phyloP scores from a whole-genome alignment of 2,888 invertebrate species.

The Archips crataeganus region DNA sequence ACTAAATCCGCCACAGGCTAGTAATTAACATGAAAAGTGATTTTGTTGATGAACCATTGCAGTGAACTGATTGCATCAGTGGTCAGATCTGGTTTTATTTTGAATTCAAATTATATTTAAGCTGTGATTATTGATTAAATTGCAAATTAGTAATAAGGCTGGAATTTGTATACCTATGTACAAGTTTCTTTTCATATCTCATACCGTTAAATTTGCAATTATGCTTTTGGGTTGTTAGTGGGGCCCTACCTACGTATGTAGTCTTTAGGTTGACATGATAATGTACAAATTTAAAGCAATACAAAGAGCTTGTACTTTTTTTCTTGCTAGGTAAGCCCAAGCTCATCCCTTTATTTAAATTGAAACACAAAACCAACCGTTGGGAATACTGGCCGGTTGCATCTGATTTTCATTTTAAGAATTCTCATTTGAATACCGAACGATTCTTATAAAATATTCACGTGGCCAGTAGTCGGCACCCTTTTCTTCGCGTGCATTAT shows the following conservation, averaged over 20 bases:
- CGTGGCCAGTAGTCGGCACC: slow-evolving; percentile 22
- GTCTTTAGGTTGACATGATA: not conserved
- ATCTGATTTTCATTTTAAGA: slow-evolving; percentile 15
- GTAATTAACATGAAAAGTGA: not conserved
- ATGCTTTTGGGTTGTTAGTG: no score
- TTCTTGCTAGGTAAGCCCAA: not conserved
- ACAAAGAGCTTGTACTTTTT: not conserved
- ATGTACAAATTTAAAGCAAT: not conserved
- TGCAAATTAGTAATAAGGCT: not conserved
- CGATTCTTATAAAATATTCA: slow-evolving; percentile 25
- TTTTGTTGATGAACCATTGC: slow-evolving; percentile 1
- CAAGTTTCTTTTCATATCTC: no score
- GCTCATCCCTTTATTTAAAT: slow-evolving; percentile 11
- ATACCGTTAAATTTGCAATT: no score
- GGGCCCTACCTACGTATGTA: no score
- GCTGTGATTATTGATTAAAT: not conserved
- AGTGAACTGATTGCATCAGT: not conserved
- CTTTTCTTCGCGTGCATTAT: slow-evolving; percentile 24
- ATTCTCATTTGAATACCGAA: slow-evolving; percentile 24
- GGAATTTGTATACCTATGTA: no score
- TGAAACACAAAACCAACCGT: slow-evolving; percentile 4
- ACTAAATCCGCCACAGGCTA: not conserved
- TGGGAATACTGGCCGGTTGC: slow-evolving; percentile 10
- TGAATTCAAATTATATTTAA: not conserved
- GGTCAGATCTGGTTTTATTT: not conserved